phyloP scores from a whole-genome alignment of 35 echinoderm and acorn worm species.

The Apostichopus parvimensis region DNA sequence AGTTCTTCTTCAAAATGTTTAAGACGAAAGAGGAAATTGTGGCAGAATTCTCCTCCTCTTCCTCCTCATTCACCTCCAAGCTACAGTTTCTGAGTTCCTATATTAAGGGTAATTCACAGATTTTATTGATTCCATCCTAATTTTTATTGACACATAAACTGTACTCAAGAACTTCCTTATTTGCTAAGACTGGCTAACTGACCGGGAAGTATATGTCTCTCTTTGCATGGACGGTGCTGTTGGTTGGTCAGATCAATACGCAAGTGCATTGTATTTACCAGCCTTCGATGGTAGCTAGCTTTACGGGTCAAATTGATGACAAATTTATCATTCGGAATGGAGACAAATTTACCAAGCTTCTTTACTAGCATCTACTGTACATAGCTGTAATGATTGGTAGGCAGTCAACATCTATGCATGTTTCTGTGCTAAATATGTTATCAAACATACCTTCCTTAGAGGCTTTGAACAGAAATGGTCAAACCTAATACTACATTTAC shows the following conservation, averaged over 20 bases:
- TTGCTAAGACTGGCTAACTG: not conserved
- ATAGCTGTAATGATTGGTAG: too few species aligned
- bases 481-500: too few species aligned
- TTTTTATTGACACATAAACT: constrained; percentile 28
- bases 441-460: too few species aligned
- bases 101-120: constrained; percentile 24
- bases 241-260: not conserved
- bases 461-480: too few species aligned
- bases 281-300: too few species aligned
- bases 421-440: too few species aligned
- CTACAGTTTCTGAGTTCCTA: not conserved
- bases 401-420: too few species aligned
- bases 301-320: too few species aligned
- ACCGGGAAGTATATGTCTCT: not conserved
- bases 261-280: not conserved
- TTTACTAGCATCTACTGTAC: too few species aligned
- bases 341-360: too few species aligned
- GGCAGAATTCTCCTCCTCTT: not conserved
- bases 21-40: not conserved
- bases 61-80: not conserved
- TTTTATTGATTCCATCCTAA: constrained; percentile 8
- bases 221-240: not conserved
- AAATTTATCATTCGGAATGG: too few species aligned
- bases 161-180: not conserved
- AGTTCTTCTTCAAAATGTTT: too few species aligned